Evolutionary conservation across 2,113 vertebrate genomes (phyloP).

Genomic region (Pseudopodoces humilis): DNA sequence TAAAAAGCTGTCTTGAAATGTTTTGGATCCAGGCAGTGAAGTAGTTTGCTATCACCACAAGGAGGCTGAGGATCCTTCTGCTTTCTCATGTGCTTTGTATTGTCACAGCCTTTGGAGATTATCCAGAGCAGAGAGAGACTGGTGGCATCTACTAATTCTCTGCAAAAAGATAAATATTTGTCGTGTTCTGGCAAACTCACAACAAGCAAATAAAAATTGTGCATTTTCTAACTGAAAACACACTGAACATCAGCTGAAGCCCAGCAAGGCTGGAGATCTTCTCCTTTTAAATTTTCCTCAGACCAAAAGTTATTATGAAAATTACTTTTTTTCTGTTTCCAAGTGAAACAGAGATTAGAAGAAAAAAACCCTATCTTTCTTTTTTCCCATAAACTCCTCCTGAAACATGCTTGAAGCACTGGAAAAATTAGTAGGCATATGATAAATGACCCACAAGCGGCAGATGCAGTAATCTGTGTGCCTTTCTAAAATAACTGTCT

Average conservation of each 20-base stretch:
- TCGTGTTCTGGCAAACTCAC: background rate
- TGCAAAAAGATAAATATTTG: background rate
- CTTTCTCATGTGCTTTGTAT: background rate
- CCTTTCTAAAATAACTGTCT: conserved; percentile 72
- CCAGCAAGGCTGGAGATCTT: background rate
- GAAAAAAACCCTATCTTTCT: background rate
- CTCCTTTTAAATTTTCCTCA: background rate
- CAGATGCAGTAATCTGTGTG: conserved; percentile 36
- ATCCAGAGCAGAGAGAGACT: background rate
- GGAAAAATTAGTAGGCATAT: background rate
- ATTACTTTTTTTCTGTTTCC: background rate
- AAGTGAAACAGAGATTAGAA: background rate
- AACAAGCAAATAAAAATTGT: background rate
- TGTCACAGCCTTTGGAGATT: background rate
- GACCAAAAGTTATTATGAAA: background rate
- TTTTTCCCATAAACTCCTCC: background rate
- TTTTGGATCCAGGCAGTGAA: background rate
- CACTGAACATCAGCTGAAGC: background rate
- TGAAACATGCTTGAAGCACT: background rate
- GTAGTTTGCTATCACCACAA: background rate
- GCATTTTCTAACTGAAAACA: background rate
- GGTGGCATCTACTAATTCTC: background rate
- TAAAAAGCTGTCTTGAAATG: background rate
- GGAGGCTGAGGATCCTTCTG: background rate
- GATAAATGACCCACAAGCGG: background rate